phyloP scores from a whole-genome alignment of 1,140 invertebrate species.

The Trypoxylus dichotomus region DNA sequence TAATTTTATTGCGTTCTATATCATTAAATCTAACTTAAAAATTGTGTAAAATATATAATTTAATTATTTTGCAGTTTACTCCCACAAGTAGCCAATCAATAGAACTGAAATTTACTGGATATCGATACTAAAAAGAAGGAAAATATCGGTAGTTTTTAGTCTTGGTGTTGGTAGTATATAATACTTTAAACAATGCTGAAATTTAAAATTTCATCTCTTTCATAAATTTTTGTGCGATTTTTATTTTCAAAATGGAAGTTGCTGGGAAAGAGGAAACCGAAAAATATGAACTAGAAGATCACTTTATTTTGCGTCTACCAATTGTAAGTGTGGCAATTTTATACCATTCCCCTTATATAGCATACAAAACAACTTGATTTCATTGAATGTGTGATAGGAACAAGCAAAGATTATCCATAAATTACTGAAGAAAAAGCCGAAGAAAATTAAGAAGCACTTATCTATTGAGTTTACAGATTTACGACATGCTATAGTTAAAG shows the following conservation, averaged over 20 bases:
- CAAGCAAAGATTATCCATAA: slow-evolving; percentile 41
- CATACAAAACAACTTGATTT: background rate
- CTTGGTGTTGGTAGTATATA: too few species aligned
- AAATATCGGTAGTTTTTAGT: too few species aligned
- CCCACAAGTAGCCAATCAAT: too few species aligned
- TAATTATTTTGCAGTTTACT: too few species aligned
- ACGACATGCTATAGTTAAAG: slow-evolving; percentile 35
- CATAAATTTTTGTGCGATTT: background rate
- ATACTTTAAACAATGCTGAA: background rate
- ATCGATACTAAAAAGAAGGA: too few species aligned
- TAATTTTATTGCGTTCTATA: too few species aligned
- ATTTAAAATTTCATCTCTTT: background rate
- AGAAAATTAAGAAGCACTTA: slow-evolving; percentile 45
- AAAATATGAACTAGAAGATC: slow-evolving; percentile 42
- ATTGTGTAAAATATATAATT: too few species aligned
- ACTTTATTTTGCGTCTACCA: slow-evolving; percentile 49
- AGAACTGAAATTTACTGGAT: too few species aligned
- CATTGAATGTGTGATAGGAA: slow-evolving; percentile 33
- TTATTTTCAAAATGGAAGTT: slow-evolving; percentile 1
- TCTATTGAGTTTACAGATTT: slow-evolving; percentile 42
- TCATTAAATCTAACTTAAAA: too few species aligned
- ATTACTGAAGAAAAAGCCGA: slow-evolving; percentile 41
- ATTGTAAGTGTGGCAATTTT: slow-evolving; percentile 35
- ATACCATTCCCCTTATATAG: background rate
- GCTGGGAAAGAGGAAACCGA: background rate